These are phyloP conservation scores for Drosophila multiciliata DNA, from an alignment of 2,888 invertebrate species.

Conservation along the genomic window DNA sequence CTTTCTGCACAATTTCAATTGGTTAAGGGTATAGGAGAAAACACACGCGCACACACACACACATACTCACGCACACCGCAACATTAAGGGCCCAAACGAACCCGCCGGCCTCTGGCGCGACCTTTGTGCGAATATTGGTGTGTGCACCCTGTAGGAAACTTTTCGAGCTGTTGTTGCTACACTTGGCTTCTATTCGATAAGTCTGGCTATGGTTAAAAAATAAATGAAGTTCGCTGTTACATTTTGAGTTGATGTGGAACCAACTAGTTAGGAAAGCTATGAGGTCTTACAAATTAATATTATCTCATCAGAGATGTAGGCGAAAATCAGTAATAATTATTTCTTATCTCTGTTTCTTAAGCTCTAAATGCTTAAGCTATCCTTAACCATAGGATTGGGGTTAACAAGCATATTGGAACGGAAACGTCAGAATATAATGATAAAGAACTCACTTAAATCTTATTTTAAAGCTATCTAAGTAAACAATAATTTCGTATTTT, in stretches of 20 bases:
- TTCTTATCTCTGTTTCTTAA: neutral
- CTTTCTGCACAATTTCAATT: neutral
- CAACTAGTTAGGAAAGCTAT: neutral
- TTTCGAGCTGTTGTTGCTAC: neutral
- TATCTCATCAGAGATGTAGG: neutral
- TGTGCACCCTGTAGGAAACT: conserved; percentile 31
- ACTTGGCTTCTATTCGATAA: neutral
- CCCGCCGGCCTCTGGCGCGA: conserved; percentile 50
- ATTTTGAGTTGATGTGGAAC: neutral
- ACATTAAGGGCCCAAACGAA: conserved; percentile 44
- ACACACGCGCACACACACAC: conserved; percentile 9
- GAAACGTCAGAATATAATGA: neutral
- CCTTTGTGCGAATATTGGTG: conserved; percentile 45
- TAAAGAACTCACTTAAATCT: neutral
- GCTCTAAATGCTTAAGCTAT: neutral
- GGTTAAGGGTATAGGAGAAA: neutral
- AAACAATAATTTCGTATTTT: neutral
- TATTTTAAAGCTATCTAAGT: neutral
- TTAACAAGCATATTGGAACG: neutral
- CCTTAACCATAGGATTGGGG: neutral
- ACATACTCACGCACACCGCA: conserved; percentile 24
- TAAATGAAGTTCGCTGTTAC: neutral
- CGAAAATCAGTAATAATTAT: neutral
- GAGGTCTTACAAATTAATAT: neutral
- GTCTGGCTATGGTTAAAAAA: neutral